These are phyloP conservation scores for Xenopus tropicalis DNA, from an alignment of 2,113 vertebrate genomes.

Conservation along the genomic window DNA sequence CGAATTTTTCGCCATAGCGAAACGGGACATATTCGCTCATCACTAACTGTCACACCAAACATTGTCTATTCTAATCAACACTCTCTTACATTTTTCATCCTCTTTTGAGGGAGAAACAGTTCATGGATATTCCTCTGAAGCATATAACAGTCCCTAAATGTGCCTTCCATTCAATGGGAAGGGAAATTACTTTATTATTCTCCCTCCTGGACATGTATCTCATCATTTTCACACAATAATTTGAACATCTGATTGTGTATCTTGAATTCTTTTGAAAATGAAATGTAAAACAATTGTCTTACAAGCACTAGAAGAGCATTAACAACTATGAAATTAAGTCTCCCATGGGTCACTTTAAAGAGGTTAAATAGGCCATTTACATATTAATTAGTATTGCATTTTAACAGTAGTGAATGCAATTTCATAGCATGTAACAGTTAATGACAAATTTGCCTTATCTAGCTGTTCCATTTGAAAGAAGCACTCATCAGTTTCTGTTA, in stretches of 20 bases:
- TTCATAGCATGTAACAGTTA: conserved; percentile 55
- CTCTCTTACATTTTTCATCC: too few relatives aligned
- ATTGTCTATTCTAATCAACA: too few relatives aligned
- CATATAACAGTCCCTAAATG: too few relatives aligned
- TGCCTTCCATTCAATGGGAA: too few relatives aligned
- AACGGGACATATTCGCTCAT: too few relatives aligned
- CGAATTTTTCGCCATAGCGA: too few relatives aligned
- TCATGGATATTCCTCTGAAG: too few relatives aligned
- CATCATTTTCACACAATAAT: conserved; percentile 47
- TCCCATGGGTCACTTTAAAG: conserved; percentile 51
- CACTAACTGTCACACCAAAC: too few relatives aligned
- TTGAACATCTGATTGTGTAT: conserved; percentile 48
- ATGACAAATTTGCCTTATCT: conserved; percentile 52
- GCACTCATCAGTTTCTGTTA: conserved; percentile 2
- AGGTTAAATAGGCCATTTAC: conserved; percentile 62
- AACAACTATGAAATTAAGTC: conserved; percentile 59
- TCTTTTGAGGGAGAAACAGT: too few relatives aligned
- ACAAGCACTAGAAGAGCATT: conserved; percentile 41
- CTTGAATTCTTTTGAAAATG: conserved; percentile 52
- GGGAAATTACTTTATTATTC: not conserved
- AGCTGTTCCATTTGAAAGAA: conserved; percentile 52
- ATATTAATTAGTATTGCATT: conserved; percentile 57
- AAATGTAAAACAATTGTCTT: conserved; percentile 54
- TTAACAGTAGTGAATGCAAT: conserved; percentile 54
- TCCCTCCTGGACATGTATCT: conserved; percentile 35